Evolutionary conservation across 2,797 vertebrate species (phyloP), one percentile per base, ranked within the genome.

Genomic region (Rhynchonycteris naso): DNA sequence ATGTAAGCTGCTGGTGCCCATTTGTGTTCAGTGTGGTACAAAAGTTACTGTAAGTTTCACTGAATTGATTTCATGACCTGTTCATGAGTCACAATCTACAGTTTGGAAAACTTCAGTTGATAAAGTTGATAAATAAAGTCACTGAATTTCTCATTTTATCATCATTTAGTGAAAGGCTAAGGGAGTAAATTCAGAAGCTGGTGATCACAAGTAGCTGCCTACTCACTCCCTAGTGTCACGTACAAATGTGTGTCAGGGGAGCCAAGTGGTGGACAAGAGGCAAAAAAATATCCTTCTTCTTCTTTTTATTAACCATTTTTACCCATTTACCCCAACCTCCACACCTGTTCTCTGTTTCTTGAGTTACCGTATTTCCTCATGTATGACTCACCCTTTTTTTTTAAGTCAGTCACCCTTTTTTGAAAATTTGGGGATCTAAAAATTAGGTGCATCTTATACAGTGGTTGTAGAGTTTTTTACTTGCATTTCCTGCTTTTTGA

Each of bases 61-160:
- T 82, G 52, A 91, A 74, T 33, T 56, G 52, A 94, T 63, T 85
- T 93, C 54, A 68, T 35, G 92, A 84, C 12, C n/a, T 59, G 26
- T 74, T 63, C 66, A 52, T 50, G 63, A 38, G 66, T 63, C 54
- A 21, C 5, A 22, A 24, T 56, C 38, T 72, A 33, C 47, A 79
- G 1, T 61, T 84, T 68, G 58, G 43, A 84, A 78, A 74, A 16
- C 2, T 63, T 15, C 74, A 28, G 26, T 24, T 61, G 47, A 75
- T 47, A 28, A 33, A 28, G 26, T 24, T 61, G 47, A 75, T 47
- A 28, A 33, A 13, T 2, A 12, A 94, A 85, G 28, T 76, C 38
- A n/a, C 65, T 89, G n/a, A 71, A 19, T 52, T 87, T 90, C 69
- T 76, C 47, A 92, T 56, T 56, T 69, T 19, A 11, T 71, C 33